Evolutionary conservation across 1,140 invertebrate species (phyloP).

Genomic region (Drosophila watanabei): DNA sequence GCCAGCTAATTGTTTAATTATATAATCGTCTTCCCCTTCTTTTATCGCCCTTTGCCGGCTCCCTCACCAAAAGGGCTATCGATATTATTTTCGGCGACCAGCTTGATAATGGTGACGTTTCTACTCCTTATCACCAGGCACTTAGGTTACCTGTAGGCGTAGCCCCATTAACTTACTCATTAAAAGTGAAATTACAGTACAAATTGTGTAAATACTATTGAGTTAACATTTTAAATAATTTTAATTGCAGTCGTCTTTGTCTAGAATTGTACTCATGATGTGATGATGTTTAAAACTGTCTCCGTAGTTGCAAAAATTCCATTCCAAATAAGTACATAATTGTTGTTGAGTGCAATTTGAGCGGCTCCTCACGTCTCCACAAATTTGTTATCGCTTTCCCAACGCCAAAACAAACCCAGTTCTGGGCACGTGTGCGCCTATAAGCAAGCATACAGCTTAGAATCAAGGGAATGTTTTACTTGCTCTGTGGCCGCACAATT

Average conservation of each 20-base stretch:
- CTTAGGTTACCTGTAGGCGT: slow-evolving; percentile 12
- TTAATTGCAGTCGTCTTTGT: not conserved
- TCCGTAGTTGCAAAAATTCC: slow-evolving; percentile 3
- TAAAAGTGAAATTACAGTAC: slow-evolving; percentile 1
- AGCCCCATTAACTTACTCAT: not conserved
- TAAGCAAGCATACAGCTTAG: slow-evolving; percentile 8
- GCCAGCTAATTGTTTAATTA: not conserved
- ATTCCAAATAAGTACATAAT: slow-evolving; percentile 13
- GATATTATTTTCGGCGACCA: not conserved
- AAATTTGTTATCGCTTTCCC: slow-evolving; percentile 30
- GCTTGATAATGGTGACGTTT: slow-evolving; percentile 59
- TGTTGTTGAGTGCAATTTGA: slow-evolving; percentile 35
- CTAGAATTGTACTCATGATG: not conserved
- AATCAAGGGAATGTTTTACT: slow-evolving; percentile 6
- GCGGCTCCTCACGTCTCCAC: slow-evolving; percentile 44
- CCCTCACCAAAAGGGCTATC: too few relatives aligned
- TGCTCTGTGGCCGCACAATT: slow-evolving; percentile 7
- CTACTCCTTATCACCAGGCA: slow-evolving; percentile 34
- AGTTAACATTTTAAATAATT: not conserved
- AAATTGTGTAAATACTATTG: not conserved
- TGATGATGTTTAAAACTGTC: not conserved
- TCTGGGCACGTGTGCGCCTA: slow-evolving; percentile 37
- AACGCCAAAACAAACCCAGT: slow-evolving; percentile 31
- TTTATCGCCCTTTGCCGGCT: not conserved
- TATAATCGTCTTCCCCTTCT: slow-evolving; percentile 1